These are phyloP conservation scores for Anoura caudifer DNA, from an alignment of 2,113 vertebrate species.

Conservation along the genomic window DNA sequence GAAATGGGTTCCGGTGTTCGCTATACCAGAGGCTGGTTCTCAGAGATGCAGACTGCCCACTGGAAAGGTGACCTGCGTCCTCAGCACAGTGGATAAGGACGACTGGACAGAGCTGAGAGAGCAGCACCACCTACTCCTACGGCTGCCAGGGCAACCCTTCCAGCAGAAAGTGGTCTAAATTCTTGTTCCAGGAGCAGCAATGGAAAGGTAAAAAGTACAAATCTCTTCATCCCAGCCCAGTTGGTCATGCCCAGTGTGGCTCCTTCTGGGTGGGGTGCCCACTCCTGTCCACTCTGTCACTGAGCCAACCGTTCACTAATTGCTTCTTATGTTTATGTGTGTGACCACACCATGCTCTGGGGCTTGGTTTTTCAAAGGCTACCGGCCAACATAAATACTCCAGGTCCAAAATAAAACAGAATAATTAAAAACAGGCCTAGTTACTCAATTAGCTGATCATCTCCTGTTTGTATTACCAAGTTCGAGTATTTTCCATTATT, in stretches of 20 bases:
- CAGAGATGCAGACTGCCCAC: not conserved
- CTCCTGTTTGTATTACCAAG: constrained; percentile 6
- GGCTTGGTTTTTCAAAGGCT: constrained; percentile 45
- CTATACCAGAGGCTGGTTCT: not conserved
- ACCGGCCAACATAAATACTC: constrained; percentile 73
- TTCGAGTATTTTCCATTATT: not conserved
- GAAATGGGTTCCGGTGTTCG: not conserved
- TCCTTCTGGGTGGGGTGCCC: not conserved
- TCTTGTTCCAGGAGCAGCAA: constrained; percentile 14
- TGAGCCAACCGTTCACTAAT: constrained; percentile 27
- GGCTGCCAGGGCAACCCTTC: not conserved
- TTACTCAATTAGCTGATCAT: constrained; percentile 56
- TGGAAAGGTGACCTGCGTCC: not conserved
- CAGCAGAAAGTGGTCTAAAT: not conserved
- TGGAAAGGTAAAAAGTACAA: constrained; percentile 56
- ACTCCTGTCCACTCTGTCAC: not conserved
- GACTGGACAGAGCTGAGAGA: not conserved
- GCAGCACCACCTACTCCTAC: not conserved
- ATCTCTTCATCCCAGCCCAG: not conserved
- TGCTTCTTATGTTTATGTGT: constrained; percentile 51
- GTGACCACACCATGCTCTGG: constrained; percentile 39
- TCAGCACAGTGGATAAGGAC: not conserved
- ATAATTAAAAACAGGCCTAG: constrained; percentile 66
- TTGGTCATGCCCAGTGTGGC: not conserved
- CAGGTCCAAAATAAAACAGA: constrained; percentile 64